phyloP scores from a whole-genome alignment of 1,140 invertebrate species.

The Drosophila auraria region DNA sequence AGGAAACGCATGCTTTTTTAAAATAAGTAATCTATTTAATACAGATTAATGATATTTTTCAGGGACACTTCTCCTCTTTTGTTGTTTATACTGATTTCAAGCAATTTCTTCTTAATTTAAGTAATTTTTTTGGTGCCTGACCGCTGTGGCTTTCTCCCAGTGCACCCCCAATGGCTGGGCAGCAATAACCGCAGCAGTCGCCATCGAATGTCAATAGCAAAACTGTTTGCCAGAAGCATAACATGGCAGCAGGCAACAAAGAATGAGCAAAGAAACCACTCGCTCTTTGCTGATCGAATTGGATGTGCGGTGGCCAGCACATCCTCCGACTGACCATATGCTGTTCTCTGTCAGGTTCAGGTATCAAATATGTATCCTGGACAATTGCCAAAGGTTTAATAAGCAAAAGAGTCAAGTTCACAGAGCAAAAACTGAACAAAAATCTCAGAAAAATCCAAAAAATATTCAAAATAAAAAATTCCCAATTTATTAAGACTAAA shows the following conservation, averaged over 20 bases:
- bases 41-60: no score
- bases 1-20: not conserved
- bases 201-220: slow-evolving; percentile 74
- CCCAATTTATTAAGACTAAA: not conserved
- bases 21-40: no score
- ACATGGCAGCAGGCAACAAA: slow-evolving; percentile 36
- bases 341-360: not conserved
- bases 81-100: not conserved
- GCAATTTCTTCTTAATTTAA: not conserved
- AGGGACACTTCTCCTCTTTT: no score
- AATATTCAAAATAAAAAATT: no score
- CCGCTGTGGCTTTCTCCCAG: not conserved
- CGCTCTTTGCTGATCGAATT: slow-evolving; percentile 18
- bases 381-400: no score
- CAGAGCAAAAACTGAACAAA: not conserved
- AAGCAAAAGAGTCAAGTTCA: no score
- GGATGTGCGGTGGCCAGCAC: not conserved
- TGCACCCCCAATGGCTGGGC: slow-evolving; percentile 1
- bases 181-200: slow-evolving; percentile 40
- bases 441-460: not conserved
- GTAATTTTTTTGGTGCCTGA: not conserved
- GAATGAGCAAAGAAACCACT: slow-evolving; percentile 23
- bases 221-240: slow-evolving; percentile 73
- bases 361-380: not conserved
- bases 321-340: not conserved